Base-by-base conservation (phyloP, 2,888 invertebrate species). In the Pemphredon lugubris region DNA sequence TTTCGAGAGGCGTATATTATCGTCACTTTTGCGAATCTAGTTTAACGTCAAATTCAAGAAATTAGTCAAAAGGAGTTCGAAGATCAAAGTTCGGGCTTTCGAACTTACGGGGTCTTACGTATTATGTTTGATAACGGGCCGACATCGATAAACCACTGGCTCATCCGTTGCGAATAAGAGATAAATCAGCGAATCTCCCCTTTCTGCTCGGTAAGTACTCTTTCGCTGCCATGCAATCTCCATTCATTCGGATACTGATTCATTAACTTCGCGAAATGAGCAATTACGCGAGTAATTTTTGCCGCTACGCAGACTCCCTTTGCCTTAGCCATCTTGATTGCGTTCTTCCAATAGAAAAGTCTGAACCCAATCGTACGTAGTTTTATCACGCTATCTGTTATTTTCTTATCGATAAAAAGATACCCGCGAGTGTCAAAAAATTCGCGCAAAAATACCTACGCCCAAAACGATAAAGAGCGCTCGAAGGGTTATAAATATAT, bases 241-340 rank as follows among this genome's bases (percentile, higher is more conserved):
- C 84, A 84, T 86, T 87, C 85, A 87, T 86, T 83, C 83, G 70
- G 78, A 76, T 76, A 73, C 78, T 83, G 79, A 83, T 81, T 85
- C 82, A 82, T 82, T 81, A 82, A 84, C 82, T 69, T 71, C 34
- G 67, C 50, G 58, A 76, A 71, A 75, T 51, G 68, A 73, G 64
- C 64, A 75, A 75, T 80, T 75, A 58, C 68, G 64, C 61, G 50
- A 71, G 60, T 42, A 47, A 73, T 59, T 75, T 69, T 75, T 53
- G 55, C 16, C 50, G 18, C 11, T n/a, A n/a, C 6, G 6, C 23
- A 40, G 40, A 7, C 7, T 0, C 40, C 7, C 18, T 50, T 34
- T 34, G 11, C 13, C 57, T 45, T 23, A n/a, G 9, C 32, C 44
- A 40, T 32, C 16, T 26, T 54, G 30, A 54, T 47, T 58, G 23